Percentiles rank a stretch among this genome's conserved stretches.
These are phyloP conservation scores for Holothuria scabra DNA, from an alignment of 53 echinoderm and acorn worm genomes.

Conservation along the genomic window DNA sequence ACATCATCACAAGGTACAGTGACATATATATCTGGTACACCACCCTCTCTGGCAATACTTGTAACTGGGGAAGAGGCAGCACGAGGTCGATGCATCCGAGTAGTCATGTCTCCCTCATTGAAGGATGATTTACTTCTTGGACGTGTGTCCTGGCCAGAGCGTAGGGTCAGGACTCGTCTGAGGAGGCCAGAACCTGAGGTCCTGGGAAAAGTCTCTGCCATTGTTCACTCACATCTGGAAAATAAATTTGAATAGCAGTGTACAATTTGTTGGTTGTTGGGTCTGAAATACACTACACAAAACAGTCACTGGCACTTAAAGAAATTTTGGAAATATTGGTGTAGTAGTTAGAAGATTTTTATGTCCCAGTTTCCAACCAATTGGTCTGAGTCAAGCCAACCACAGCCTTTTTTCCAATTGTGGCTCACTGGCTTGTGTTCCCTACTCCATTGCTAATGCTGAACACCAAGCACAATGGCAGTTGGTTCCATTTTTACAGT, in stretches of 20 bases:
- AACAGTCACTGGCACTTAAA: too few relatives aligned
- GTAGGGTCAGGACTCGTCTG: slow-evolving; percentile 44
- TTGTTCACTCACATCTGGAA: slow-evolving; percentile 29
- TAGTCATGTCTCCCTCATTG: slow-evolving; percentile 31
- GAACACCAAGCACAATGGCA: too few relatives aligned
- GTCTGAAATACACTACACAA: too few relatives aligned
- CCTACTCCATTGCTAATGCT: too few relatives aligned
- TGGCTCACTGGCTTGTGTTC: too few relatives aligned
- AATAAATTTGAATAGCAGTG: not conserved
- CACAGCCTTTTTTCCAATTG: too few relatives aligned
- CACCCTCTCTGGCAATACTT: slow-evolving; percentile 20
- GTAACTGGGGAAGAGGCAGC: slow-evolving; percentile 43
- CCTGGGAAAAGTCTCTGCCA: slow-evolving; percentile 48
- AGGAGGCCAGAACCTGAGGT: slow-evolving; percentile 38
- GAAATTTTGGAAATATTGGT: too few relatives aligned
- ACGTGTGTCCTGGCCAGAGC: slow-evolving; percentile 36
- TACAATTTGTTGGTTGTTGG: not conserved
- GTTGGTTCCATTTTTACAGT: too few relatives aligned
- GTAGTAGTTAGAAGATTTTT: too few relatives aligned
- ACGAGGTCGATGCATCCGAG: slow-evolving; percentile 35
- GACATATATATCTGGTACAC: slow-evolving; percentile 42
- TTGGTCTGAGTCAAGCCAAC: too few relatives aligned
- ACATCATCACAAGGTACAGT: slow-evolving; percentile 40
- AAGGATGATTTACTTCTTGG: slow-evolving; percentile 46
- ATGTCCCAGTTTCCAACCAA: too few relatives aligned